A percentile compares a stretch with the other conserved stretches of the same genome.
These are phyloP conservation scores for Xiphorhynchus erythropygius DNA, from an alignment of 2,797 vertebrate species.

Conservation along the genomic window DNA sequence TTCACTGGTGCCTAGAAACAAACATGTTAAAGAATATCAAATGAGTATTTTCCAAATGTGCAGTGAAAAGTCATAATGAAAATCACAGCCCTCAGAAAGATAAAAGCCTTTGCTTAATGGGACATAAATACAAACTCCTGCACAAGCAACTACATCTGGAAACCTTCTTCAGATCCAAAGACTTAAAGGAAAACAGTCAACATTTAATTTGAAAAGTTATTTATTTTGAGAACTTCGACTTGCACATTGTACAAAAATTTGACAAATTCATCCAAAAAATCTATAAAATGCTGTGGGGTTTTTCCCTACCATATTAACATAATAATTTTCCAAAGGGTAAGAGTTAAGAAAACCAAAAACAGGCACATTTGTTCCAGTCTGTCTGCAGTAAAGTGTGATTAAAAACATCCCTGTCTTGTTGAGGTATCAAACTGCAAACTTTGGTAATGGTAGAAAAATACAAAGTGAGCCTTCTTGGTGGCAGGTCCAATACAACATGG, in stretches of 20 bases:
- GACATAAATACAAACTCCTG: not conserved
- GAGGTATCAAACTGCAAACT: constrained; percentile 81
- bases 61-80: not conserved
- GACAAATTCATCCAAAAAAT: constrained; percentile 73
- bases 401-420: constrained; percentile 59
- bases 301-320: constrained; percentile 65
- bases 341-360: constrained; percentile 6
- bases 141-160: not conserved
- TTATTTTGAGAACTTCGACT: constrained; percentile 77
- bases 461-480: not conserved
- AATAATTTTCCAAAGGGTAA: constrained; percentile 40
- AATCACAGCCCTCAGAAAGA: not conserved
- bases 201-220: constrained; percentile 63
- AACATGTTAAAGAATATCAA: not conserved
- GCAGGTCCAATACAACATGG: constrained; percentile 9
- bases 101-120: not conserved
- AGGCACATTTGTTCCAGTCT: constrained; percentile 68
- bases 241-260: constrained; percentile 85
- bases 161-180: not conserved
- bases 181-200: not conserved
- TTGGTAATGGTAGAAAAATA: constrained; percentile 64
- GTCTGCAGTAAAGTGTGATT: constrained; percentile 62
- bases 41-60: not conserved
- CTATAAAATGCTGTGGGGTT: constrained; percentile 50
- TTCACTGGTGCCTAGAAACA: not conserved